Evolutionary conservation across 2,797 vertebrate genomes (phyloP).

Genomic region (Propithecus deckenii): DNA sequence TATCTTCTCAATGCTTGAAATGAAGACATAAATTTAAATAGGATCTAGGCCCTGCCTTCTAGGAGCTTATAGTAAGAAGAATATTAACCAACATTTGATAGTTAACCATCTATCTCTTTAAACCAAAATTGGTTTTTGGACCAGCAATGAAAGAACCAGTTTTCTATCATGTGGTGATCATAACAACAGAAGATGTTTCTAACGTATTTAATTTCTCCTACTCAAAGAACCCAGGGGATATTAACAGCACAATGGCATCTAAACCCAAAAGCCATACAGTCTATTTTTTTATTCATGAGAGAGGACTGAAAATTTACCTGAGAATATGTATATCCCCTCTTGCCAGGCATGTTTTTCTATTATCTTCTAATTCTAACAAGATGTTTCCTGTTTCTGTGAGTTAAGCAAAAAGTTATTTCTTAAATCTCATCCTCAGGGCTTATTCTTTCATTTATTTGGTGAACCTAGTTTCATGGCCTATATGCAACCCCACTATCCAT

Average conservation of each 20-base stretch:
- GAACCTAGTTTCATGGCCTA: constrained; percentile 33
- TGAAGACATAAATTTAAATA: not conserved
- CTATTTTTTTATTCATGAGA: constrained; percentile 62
- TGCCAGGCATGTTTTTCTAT: not conserved
- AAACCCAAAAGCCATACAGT: not conserved
- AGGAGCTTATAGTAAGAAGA: not conserved
- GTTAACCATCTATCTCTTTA: constrained; percentile 32
- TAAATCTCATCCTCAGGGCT: constrained; percentile 48
- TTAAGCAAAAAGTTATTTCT: constrained; percentile 64
- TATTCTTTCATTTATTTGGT: constrained; percentile 55
- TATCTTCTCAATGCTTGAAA: not conserved
- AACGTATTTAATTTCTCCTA: constrained; percentile 31
- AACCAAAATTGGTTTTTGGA: not conserved
- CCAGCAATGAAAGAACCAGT: not conserved
- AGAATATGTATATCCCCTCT: not conserved
- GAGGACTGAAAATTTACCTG: constrained; percentile 19
- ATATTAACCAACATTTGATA: constrained; percentile 3
- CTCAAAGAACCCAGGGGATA: not conserved
- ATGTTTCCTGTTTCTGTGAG: constrained; percentile 34
- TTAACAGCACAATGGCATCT: not conserved
- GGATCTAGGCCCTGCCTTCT: not conserved
- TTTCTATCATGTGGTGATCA: not conserved
- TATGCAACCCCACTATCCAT: not conserved
- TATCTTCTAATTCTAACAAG: constrained; percentile 41
- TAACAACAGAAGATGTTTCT: not conserved